These are phyloP conservation scores for Toxostoma redivivum DNA, from an alignment of 2,113 vertebrate species.

Conservation along the genomic window DNA sequence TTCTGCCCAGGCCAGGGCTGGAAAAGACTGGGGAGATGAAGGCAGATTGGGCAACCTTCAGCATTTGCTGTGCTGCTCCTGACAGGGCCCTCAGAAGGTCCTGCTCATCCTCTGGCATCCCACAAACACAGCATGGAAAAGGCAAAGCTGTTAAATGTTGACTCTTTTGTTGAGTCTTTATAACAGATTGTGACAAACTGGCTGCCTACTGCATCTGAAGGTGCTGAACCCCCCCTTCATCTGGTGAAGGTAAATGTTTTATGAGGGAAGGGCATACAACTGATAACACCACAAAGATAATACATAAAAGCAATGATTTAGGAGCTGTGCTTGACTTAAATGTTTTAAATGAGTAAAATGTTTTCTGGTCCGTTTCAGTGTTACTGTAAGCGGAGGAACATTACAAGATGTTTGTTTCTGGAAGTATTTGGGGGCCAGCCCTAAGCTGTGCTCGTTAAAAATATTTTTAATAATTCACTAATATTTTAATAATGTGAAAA, in stretches of 20 bases:
- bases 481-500: background rate
- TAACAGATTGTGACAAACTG: background rate
- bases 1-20: background rate
- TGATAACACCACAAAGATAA: background rate
- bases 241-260: background rate
- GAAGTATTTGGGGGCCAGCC: background rate
- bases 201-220: background rate
- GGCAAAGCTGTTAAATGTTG: background rate
- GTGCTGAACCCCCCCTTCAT: background rate
- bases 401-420: background rate
- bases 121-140: background rate
- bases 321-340: background rate
- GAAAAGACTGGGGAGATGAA: fast-evolving
- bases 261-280: too few species aligned
- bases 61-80: background rate
- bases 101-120: background rate
- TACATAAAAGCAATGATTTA: background rate
- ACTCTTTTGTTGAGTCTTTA: background rate
- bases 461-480: background rate
- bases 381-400: background rate
- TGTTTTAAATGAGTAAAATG: background rate
- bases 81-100: background rate
- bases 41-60: background rate
- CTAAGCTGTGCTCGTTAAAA: background rate
- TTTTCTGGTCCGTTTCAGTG: background rate